Base-by-base conservation (phyloP, 2,888 invertebrate genomes). In the Argynnis bischoffii region DNA sequence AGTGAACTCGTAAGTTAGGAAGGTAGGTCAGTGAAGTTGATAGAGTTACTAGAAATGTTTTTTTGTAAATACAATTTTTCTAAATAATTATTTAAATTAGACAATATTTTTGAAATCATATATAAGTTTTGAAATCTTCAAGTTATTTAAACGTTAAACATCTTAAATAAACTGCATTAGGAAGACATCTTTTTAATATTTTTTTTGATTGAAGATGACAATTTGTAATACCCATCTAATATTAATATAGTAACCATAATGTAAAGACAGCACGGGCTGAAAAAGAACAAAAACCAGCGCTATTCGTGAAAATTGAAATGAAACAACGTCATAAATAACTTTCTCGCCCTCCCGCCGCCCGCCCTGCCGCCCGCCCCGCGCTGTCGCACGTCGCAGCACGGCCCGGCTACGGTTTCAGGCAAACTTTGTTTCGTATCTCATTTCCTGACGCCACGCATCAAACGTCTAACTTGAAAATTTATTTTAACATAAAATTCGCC, bases 291-390 rank as follows among this genome's bases (percentile, higher is more conserved):
- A 73, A 75, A 73, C 67, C 72, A 70, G 71, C 69, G 69, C 71
- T 70, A 46, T 18, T 65, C 64, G 72, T 71, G 75, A 72, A 75
- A 75, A 74, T 78, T 74, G 76, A 76, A 79, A 77, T 75, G 77
- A 77, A 80, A 78, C 76, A 77, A 75, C 75, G 75, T 75, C 76
- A 78, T 79, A 78, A 79, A 78, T 79, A 77, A 75, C 74, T 31
- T 47, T 53, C n/a, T 15, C 48, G n/a, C 31, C 51, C 51, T 35
- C n/a, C 16, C 55, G 18, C 47, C 55, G 13, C 60, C 26, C 48
- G 53, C 18, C 21, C 51, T 21, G 26, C 26, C n/a, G 11, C 51
- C 47, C 46, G 63, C 21, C 63, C 18, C 15, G 48, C 48, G 55
- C 55, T 55, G 53, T 11, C 11, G 11, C 35, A 41, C 35, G 35